Percentiles rank a stretch among this genome's conserved stretches.
Evolutionary conservation across 1,140 invertebrate species (phyloP).

Genomic region (Rhysida immarginata): DNA sequence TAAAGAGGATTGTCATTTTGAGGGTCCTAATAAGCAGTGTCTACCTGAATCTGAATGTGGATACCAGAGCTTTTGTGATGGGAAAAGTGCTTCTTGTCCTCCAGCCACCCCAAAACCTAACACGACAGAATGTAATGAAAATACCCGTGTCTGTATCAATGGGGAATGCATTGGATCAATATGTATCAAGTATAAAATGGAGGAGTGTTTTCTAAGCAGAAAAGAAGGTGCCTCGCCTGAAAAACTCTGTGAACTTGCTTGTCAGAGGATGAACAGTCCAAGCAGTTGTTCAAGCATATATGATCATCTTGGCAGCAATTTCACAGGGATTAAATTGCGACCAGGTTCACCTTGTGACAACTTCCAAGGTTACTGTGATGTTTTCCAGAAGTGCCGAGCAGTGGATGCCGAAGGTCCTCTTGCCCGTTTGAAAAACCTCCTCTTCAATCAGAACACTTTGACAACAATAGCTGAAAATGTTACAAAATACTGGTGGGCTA

Average conservation of each 20-base stretch:
- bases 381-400: constrained; percentile 90
- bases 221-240: constrained; percentile 42
- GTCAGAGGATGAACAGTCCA: constrained; percentile 46
- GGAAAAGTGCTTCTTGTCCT: constrained; percentile 49
- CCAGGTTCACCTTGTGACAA: constrained; percentile 61
- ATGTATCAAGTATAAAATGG: constrained; percentile 83
- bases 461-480: constrained; percentile 73
- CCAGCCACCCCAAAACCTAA: constrained; percentile 53
- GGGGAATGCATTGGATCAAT: constrained; percentile 84
- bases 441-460: constrained; percentile 83
- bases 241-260: constrained; percentile 89
- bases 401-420: constrained; percentile 97
- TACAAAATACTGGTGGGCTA: constrained; percentile 91
- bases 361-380: constrained; percentile 87
- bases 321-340: constrained; percentile 66
- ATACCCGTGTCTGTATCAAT: constrained; percentile 68
- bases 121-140: constrained; percentile 71
- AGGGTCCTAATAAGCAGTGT: constrained; percentile 37
- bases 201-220: constrained; percentile 91
- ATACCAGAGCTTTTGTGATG: constrained; percentile 62
- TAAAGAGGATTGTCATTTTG: constrained; percentile 60
- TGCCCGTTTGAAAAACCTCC: constrained; percentile 86
- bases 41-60: constrained; percentile 77
- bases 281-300: constrained; percentile 69
- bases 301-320: constrained; percentile 51